phyloP scores from a whole-genome alignment of 2,888 invertebrate genomes.

The Drosophila birchii region DNA sequence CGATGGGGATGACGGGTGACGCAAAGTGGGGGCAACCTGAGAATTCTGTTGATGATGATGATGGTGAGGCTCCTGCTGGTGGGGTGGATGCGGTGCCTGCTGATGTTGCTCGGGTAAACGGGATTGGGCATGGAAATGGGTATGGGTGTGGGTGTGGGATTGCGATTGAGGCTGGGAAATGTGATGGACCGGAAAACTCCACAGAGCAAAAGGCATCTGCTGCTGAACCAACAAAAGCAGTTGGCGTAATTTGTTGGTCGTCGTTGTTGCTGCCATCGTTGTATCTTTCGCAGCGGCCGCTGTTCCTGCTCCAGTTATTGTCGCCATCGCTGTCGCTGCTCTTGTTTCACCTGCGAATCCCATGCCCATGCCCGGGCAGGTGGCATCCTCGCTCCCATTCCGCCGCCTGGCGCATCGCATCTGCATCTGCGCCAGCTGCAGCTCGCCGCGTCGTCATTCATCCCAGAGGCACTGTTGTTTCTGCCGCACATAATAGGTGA shows the following conservation, averaged over 20 bases:
- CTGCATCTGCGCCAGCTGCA: slow-evolving; percentile 78
- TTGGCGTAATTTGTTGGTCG: slow-evolving; percentile 79
- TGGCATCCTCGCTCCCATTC: slow-evolving; percentile 32
- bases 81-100: slow-evolving; percentile 8
- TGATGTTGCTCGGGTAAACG: slow-evolving; percentile 8
- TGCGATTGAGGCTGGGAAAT: slow-evolving; percentile 62
- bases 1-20: slow-evolving; percentile 31
- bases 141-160: slow-evolving; percentile 20
- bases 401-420: slow-evolving; percentile 51
- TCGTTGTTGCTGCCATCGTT: slow-evolving; percentile 56
- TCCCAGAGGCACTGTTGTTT: slow-evolving; percentile 93
- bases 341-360: slow-evolving; percentile 49
- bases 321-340: slow-evolving; percentile 32
- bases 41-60: slow-evolving; percentile 24
- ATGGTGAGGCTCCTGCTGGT: slow-evolving; percentile 27
- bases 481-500: slow-evolving; percentile 93
- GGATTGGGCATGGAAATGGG: slow-evolving; percentile 52
- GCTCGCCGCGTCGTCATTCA: slow-evolving; percentile 87
- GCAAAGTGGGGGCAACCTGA: slow-evolving; percentile 31
- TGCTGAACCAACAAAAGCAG: slow-evolving; percentile 78
- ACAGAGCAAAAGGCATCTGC: slow-evolving; percentile 78
- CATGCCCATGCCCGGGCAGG: slow-evolving; percentile 32
- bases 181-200: slow-evolving; percentile 79
- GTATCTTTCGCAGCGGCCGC: slow-evolving; percentile 23
- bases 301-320: slow-evolving; percentile 32